These are phyloP conservation scores for Hemicrepidius hirtus DNA, from an alignment of 2,888 invertebrate genomes.

Conservation along the genomic window DNA sequence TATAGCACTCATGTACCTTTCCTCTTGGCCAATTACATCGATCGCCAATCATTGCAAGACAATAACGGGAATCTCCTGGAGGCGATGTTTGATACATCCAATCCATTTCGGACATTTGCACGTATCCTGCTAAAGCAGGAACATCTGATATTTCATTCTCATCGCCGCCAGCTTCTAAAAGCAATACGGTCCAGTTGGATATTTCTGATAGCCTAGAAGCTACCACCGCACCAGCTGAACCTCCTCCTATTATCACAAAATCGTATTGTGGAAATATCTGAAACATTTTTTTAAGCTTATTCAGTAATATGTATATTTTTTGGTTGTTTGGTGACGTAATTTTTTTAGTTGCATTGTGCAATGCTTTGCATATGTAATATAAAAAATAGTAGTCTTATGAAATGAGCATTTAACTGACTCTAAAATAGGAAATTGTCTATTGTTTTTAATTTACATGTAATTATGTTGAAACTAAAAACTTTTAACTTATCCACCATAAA, in stretches of 20 bases:
- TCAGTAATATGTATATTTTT: too few relatives aligned
- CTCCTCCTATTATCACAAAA: slow-evolving; percentile 90
- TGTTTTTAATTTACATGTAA: too few relatives aligned
- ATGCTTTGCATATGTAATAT: too few relatives aligned
- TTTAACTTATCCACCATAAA: too few relatives aligned
- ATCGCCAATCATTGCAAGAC: slow-evolving; percentile 90
- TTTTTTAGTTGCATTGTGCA: too few relatives aligned
- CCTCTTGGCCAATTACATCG: slow-evolving; percentile 95
- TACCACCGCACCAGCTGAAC: slow-evolving; percentile 92
- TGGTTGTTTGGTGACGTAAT: too few relatives aligned
- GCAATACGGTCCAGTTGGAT: slow-evolving; percentile 86
- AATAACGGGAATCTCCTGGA: slow-evolving; percentile 85
- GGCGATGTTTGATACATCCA: slow-evolving; percentile 95
- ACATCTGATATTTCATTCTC: slow-evolving; percentile 93
- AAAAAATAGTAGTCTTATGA: too few relatives aligned
- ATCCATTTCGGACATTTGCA: slow-evolving; percentile 90
- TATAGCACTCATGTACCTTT: slow-evolving; percentile 74
- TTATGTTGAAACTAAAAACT: too few relatives aligned
- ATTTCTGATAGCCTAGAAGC: slow-evolving; percentile 89
- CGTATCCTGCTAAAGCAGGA: slow-evolving; percentile 88
- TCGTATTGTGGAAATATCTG: slow-evolving; percentile 88
- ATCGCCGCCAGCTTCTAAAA: slow-evolving; percentile 91
- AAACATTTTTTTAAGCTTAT: too few relatives aligned
- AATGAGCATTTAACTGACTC: too few relatives aligned
- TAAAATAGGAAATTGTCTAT: too few relatives aligned